Conservation (phyloP, 2,797 vertebrate genomes). For the Acrossocheilus fasciatus region DNA sequence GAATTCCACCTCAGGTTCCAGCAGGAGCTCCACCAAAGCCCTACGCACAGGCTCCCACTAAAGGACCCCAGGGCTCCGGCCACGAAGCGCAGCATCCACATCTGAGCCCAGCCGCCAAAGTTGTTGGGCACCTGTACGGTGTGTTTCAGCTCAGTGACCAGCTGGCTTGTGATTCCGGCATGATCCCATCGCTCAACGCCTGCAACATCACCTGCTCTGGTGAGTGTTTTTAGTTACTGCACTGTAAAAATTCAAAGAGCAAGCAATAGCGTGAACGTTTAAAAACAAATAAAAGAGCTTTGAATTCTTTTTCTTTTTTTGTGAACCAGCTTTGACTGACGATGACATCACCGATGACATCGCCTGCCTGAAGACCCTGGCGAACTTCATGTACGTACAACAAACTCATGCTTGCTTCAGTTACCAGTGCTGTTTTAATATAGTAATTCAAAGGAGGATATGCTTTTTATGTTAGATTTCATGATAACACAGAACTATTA, state of each 20-base stretch:
- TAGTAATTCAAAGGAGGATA: not conserved
- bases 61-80: too few relatives aligned
- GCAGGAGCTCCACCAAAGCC: not conserved
- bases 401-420: not conserved
- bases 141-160: conserved; percentile 57
- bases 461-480: not conserved
- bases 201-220: conserved; percentile 55
- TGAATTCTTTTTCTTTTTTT: not conserved
- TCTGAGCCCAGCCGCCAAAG: not conserved
- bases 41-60: not conserved
- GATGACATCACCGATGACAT: conserved; percentile 31
- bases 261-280: not conserved
- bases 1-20: not conserved
- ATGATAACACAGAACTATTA: not conserved
- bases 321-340: conserved; percentile 10
- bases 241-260: not conserved
- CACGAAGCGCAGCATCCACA: not conserved
- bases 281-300: not conserved
- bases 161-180: conserved; percentile 45
- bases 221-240: conserved; percentile 21
- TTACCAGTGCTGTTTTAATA: not conserved
- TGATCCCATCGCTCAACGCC: conserved; percentile 19
- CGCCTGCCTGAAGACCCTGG: conserved; percentile 22
- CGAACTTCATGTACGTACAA: not conserved
- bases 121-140: conserved; percentile 27